Base-by-base conservation (phyloP, 1,140 invertebrate genomes). In the Ectropis grisescens region DNA sequence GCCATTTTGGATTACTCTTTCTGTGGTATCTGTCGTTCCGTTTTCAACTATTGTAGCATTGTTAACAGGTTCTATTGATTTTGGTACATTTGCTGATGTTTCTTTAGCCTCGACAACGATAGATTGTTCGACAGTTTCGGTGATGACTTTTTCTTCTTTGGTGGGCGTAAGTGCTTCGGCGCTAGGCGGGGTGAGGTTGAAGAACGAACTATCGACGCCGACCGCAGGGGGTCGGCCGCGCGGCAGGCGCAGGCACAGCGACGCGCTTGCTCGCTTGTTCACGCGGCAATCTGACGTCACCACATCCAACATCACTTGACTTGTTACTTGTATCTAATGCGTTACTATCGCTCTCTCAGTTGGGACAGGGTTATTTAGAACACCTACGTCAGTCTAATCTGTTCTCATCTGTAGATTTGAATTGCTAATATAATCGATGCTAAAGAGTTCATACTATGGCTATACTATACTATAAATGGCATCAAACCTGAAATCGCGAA, bases 111-210 rank as follows among this genome's bases (percentile, higher is more conserved):
- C 27, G 9, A 62, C 23, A 2, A 32, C 31, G n/a, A 51, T 11
- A 0, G 55, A 49, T 4, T 35, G 46, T 7, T 57, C 49, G 9
- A 59, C 49, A 3, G 25, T 47, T 31, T 62, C 54, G n/a, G 41
- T 50, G 29, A 47, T 23, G 5, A 50, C 29, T 10, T 47, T 32
- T 24, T 50, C 32, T 5, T 72, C 68, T 5, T 40, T 45, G n/a
- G 61, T 71, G 14, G 75, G 75, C 1, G 75, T 70, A 23, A 49
- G 23, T 4, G 71, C 68, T 27, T 78, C 65, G 9, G 70, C 81
- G 46, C 81, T 82, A 10, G 82, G 79, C 32, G 79, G 79, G 7
- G 69, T 79, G 33, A 75, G 54, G 39, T 66, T 66, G 58, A 78
- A 65, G 44, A 80, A 47, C 47, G 47, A 46, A 34, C 27, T 39